A percentile compares a stretch with the other conserved stretches of the same genome.
Conservation (phyloP, 2,113 vertebrate species). For the Coracopsis vasa region DNA sequence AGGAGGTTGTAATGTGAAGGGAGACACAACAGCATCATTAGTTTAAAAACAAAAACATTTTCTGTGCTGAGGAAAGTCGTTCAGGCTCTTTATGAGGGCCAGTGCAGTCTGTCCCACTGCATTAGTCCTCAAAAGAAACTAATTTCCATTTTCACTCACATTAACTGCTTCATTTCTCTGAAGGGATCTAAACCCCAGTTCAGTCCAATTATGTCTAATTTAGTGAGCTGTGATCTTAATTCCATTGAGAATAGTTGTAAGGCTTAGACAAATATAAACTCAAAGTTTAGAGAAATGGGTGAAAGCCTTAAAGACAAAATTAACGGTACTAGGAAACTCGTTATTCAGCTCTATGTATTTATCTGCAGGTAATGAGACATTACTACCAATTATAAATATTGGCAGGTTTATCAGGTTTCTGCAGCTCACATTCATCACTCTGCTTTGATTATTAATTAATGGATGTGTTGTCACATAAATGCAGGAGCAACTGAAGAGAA, state of each 20-base stretch:
- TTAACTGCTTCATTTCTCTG: conserved; percentile 59
- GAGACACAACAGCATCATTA: neutral
- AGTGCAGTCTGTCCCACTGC: conserved; percentile 30
- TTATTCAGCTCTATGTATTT: neutral
- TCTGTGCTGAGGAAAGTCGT: neutral
- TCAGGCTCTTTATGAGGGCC: conserved; percentile 19
- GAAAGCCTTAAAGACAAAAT: neutral
- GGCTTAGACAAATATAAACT: neutral
- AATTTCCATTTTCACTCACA: conserved; percentile 41
- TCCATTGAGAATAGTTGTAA: neutral
- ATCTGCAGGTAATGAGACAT: neutral
- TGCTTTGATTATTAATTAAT: neutral
- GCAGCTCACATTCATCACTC: neutral
- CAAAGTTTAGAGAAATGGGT: neutral
- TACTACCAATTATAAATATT: neutral
- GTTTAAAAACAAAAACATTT: neutral
- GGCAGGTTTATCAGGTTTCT: neutral
- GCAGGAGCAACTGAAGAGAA: neutral
- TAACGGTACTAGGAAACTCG: neutral
- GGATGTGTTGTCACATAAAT: neutral
- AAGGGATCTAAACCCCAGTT: conserved; percentile 23
- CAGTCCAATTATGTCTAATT: conserved; percentile 51
- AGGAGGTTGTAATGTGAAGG: neutral
- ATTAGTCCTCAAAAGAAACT: conserved; percentile 43
- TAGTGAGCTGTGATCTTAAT: neutral